A percentile compares a stretch with the other conserved stretches of the same genome.
Conservation (phyloP, 2,113 vertebrate genomes). For the Scortum barcoo region DNA sequence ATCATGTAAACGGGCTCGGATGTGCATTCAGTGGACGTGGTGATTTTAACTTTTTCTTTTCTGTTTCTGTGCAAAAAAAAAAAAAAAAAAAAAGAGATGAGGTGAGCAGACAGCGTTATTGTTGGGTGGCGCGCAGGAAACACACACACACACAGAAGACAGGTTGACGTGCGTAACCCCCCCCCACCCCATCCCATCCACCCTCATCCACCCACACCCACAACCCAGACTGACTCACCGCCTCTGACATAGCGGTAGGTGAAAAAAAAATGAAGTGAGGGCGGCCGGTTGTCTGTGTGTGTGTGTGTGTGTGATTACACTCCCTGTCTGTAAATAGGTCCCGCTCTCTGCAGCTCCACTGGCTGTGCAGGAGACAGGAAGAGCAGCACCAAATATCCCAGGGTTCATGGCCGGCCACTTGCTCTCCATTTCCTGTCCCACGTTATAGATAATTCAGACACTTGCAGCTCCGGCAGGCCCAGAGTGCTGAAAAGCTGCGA, state of each 20-base stretch:
- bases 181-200: no score
- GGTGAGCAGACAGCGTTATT: slow-evolving; percentile 24
- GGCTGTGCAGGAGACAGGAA: slow-evolving; percentile 62
- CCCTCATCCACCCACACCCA: slow-evolving; percentile 37
- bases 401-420: slow-evolving; percentile 61
- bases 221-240: slow-evolving; percentile 59
- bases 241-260: slow-evolving; percentile 53
- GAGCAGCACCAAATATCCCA: slow-evolving; percentile 61
- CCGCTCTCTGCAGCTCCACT: slow-evolving; percentile 69
- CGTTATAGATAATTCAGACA: slow-evolving; percentile 81
- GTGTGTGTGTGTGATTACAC: slow-evolving; percentile 51
- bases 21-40: slow-evolving; percentile 4
- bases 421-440: slow-evolving; percentile 65
- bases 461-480: slow-evolving; percentile 55
- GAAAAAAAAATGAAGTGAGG: slow-evolving; percentile 68
- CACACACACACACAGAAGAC: slow-evolving; percentile 68
- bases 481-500: slow-evolving; percentile 47
- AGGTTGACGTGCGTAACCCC: slow-evolving; percentile 73
- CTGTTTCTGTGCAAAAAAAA: no score
- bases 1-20: background rate
- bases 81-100: no score
- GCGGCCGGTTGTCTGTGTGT: slow-evolving; percentile 32
- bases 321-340: slow-evolving; percentile 72
- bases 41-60: slow-evolving; percentile 66
- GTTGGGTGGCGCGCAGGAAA: no score